A percentile compares a stretch with the other conserved stretches of the same genome.
phyloP scores from a whole-genome alignment of 2,113 vertebrate genomes.

The Rhinoderma darwinii region DNA sequence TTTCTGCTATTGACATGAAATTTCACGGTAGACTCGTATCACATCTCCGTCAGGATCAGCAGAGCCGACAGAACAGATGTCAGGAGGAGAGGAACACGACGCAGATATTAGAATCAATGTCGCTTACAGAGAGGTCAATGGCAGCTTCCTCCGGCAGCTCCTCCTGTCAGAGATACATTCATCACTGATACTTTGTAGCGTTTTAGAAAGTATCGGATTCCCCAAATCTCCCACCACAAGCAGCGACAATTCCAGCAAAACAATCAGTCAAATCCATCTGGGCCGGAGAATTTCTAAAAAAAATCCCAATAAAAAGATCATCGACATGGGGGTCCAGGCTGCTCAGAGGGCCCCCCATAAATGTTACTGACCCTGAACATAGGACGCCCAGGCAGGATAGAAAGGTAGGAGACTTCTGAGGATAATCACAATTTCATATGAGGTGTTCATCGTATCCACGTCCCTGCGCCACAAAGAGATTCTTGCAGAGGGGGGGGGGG shows the following conservation, averaged over 20 bases:
- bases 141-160: neutral
- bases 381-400: too few species aligned
- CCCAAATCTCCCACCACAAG: neutral
- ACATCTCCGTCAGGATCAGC: neutral
- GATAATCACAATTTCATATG: too few species aligned
- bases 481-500: too few species aligned
- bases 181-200: neutral
- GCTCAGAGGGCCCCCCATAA: too few species aligned
- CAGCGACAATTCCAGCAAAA: neutral
- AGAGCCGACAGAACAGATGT: slow-evolving; percentile 20
- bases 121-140: neutral
- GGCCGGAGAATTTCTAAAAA: too few species aligned
- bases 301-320: too few species aligned
- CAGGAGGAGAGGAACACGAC: neutral
- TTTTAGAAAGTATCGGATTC: neutral
- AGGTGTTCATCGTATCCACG: too few species aligned
- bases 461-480: neutral
- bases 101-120: slow-evolving; percentile 23
- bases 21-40: neutral
- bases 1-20: slow-evolving; percentile 4
- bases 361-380: too few species aligned
- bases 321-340: too few species aligned
- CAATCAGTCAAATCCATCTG: too few species aligned
- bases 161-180: neutral
- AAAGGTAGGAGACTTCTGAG: too few species aligned